A percentile compares a stretch with the other conserved stretches of the same genome.
These are phyloP conservation scores for Dryas iulia DNA, from an alignment of 1,140 invertebrate species.

Conservation along the genomic window DNA sequence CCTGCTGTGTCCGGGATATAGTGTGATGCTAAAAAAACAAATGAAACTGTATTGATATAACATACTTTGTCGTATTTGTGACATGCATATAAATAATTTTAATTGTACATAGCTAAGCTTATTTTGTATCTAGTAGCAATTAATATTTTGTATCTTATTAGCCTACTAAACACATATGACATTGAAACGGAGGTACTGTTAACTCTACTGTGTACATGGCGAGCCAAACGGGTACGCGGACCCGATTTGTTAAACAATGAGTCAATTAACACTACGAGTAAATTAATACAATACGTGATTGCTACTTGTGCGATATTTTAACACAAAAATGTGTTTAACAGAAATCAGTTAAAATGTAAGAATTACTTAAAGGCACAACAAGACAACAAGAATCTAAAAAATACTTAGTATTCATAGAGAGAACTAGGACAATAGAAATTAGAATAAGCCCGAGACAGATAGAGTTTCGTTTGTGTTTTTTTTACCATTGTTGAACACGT, in stretches of 20 bases:
- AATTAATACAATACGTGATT: constrained; percentile 36
- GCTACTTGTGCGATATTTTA: too few relatives aligned
- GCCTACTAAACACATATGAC: constrained; percentile 48
- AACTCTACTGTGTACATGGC: constrained; percentile 29
- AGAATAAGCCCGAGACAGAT: not conserved
- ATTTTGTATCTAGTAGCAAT: constrained; percentile 16
- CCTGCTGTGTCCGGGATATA: too few relatives aligned
- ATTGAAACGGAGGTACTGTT: constrained; percentile 60
- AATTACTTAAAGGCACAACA: too few relatives aligned
- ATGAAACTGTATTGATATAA: too few relatives aligned
- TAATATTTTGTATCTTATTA: constrained; percentile 42
- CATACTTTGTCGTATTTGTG: too few relatives aligned
- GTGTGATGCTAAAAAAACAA: too few relatives aligned
- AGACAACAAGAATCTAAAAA: not conserved
- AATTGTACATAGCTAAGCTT: not conserved
- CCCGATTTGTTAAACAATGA: constrained; percentile 52
- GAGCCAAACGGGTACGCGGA: constrained; percentile 47
- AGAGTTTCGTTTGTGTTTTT: not conserved
- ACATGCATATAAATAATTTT: too few relatives aligned
- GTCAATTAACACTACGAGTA: constrained; percentile 62
- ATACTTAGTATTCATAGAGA: not conserved
- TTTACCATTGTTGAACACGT: too few relatives aligned
- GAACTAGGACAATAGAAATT: not conserved
- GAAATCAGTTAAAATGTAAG: too few relatives aligned
- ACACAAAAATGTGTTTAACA: too few relatives aligned